Percentiles rank a stretch among this genome's conserved stretches.
These are phyloP conservation scores for Bombus confusus DNA, from an alignment of 1,140 invertebrate species.

Conservation along the genomic window DNA sequence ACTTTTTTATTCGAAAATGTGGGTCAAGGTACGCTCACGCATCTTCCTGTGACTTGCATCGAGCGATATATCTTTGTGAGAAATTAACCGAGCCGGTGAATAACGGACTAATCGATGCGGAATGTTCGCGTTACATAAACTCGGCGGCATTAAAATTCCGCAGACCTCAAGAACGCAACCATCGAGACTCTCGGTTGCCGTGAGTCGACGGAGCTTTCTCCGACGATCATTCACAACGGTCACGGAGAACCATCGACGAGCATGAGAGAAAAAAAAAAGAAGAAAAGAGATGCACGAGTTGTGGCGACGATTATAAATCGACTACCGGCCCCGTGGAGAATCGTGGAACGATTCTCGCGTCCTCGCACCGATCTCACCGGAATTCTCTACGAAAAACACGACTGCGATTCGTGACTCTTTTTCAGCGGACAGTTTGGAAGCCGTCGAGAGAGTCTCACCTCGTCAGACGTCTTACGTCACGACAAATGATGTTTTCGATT, in stretches of 20 bases:
- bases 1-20: conserved; percentile 23
- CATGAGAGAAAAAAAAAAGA: conserved; percentile 55
- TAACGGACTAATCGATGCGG: background rate
- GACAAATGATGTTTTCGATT: conserved; percentile 1
- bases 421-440: background rate
- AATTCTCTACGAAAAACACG: background rate
- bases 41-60: background rate
- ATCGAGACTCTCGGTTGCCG: background rate
- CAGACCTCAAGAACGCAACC: too few species aligned
- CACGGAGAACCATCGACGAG: conserved; percentile 30
- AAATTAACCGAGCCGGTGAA: background rate
- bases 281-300: conserved; percentile 26
- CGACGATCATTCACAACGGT: conserved; percentile 16
- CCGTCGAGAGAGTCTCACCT: too few species aligned
- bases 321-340: conserved; percentile 24
- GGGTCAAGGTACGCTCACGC: conserved; percentile 46
- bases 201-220: background rate
- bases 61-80: background rate
- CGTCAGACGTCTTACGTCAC: background rate
- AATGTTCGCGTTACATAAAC: background rate
- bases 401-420: background rate
- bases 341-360: background rate
- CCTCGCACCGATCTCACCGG: background rate
- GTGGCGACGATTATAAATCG: conserved; percentile 72
- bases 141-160: background rate